Evolutionary conservation across 2,113 vertebrate genomes (phyloP), one percentile per base, ranked within the genome.

Genomic region (Sorex araneus): DNA sequence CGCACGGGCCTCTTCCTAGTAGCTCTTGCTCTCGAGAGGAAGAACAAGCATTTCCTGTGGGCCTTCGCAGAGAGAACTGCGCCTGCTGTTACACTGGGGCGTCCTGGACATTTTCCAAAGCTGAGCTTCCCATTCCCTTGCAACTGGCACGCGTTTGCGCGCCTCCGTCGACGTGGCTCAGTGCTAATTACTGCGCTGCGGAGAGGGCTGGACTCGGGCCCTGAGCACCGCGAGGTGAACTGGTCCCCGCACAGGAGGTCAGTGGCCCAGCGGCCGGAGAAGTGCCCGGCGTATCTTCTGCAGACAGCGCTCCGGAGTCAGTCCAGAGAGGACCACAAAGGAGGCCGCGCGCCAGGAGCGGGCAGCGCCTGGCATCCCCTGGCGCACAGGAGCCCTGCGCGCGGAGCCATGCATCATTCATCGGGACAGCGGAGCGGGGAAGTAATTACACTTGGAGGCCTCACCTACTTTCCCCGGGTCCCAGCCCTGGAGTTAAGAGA

Each of bases 191-290:
- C 43, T 36, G 0, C 15, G 34, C 1, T 50, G 27, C 12, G 18
- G 64, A 69, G 63, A n/a, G 64, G 23, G 43, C 6, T 50, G 23
- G 74, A 36, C 8, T 18, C 27, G 8, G 15, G 5, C 19, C 13
- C 7, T 25, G 21, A 36, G 21, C 77, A 60, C 13, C 30, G 3
- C 2, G 0, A 13, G 4, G 34, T 36, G 73, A 84, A 50, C 11
- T 32, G 66, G 43, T 36, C 11, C 25, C 47, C 73, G 66, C 11
- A n/a, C 1, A 1, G n/a, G 73, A n/a, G 10, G 89, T 79, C 79
- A 93, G 70, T 67, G 75, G 89, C 34, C 9, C 47, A 28, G 30
- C 95, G 60, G 64, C 30, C 50, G 91, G 83, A 67, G 94, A 96
- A 94, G 84, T 25, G 69, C 32, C 64, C 19, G 78, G 21, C 8